A percentile compares a stretch with the other conserved stretches of the same genome.
Evolutionary conservation across 2,888 invertebrate genomes (phyloP).

Genomic region (Litoditis marina): DNA sequence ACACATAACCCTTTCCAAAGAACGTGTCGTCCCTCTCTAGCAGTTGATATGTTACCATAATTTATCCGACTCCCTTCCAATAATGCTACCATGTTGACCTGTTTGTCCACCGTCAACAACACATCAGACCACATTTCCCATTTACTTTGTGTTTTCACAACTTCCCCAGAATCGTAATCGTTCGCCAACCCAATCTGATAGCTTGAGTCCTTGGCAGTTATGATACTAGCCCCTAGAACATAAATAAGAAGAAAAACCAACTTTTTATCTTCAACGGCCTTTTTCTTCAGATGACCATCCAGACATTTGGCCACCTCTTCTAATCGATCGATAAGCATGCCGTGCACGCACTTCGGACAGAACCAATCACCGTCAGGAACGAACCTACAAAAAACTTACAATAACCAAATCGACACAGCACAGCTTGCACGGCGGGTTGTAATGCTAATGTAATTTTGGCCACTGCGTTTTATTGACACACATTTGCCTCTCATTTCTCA

Average conservation of each 20-base stretch:
- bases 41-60: too few relatives aligned
- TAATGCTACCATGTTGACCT: too few relatives aligned
- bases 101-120: too few relatives aligned
- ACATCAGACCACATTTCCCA: too few relatives aligned
- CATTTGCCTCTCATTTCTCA: too few relatives aligned
- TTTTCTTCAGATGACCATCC: constrained; percentile 62
- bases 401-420: background rate
- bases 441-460: background rate
- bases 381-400: constrained; percentile 60
- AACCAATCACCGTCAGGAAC: constrained; percentile 97
- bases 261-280: constrained; percentile 75
- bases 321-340: constrained; percentile 73
- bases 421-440: background rate
- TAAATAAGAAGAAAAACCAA: constrained; percentile 3
- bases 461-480: too few relatives aligned
- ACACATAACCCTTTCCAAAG: too few relatives aligned
- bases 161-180: background rate
- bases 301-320: constrained; percentile 68
- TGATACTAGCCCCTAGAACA: too few relatives aligned
- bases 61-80: too few relatives aligned
- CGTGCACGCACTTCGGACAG: constrained; percentile 95
- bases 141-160: too few relatives aligned
- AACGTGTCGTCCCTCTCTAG: too few relatives aligned
- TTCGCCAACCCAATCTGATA: background rate
- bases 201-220: background rate